phyloP scores from a whole-genome alignment of 1,140 invertebrate species.

The Lucilia sericata region DNA sequence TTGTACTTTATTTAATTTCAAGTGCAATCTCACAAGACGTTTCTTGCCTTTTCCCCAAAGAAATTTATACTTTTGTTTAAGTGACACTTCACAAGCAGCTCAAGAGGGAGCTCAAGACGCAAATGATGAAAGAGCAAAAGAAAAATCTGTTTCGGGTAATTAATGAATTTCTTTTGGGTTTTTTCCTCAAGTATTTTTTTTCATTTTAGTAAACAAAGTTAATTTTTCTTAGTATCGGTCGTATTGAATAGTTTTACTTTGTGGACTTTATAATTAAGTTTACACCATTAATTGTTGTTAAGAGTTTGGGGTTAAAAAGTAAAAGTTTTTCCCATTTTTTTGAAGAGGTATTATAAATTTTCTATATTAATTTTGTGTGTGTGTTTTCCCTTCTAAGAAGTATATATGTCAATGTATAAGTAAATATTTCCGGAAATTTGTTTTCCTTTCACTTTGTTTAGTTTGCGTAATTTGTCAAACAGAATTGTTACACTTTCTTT shows the following conservation, averaged over 20 bases:
- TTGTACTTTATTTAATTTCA: neutral
- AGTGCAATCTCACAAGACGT: neutral
- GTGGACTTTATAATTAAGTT: constrained; percentile 24
- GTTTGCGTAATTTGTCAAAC: neutral
- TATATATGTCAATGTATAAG: neutral
- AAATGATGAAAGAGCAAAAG: neutral
- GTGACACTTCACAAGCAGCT: constrained; percentile 8
- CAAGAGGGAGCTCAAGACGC: neutral
- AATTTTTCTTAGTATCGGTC: neutral
- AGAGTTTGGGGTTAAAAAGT: neutral
- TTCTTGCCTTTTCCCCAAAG: neutral
- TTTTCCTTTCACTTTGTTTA: neutral
- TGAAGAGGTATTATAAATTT: too few species aligned
- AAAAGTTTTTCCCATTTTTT: neutral
- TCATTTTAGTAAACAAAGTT: neutral
- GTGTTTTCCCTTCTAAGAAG: neutral
- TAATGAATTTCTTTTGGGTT: neutral
- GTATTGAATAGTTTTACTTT: neutral
- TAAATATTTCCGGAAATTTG: neutral
- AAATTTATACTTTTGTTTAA: neutral
- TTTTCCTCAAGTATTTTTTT: neutral
- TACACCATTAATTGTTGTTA: neutral
- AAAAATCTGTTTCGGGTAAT: neutral
- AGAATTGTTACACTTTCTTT: neutral
- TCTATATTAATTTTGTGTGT: neutral